These are phyloP conservation scores for Stichopus horrens DNA, from an alignment of 53 echinoderm and acorn worm genomes.

Conservation along the genomic window DNA sequence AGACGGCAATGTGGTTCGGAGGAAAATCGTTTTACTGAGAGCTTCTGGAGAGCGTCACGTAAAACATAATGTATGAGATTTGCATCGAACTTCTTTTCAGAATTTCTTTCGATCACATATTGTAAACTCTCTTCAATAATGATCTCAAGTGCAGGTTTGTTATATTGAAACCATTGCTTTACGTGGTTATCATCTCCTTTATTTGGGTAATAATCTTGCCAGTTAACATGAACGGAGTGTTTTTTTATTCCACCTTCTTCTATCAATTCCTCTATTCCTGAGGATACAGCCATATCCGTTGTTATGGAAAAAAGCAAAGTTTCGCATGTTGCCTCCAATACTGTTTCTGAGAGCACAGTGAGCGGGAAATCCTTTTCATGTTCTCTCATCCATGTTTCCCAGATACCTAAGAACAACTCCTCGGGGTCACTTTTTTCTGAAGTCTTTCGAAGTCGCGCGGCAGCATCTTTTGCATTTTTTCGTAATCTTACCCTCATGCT, in stretches of 20 bases:
- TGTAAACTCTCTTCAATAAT: neutral
- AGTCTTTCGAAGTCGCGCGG: neutral
- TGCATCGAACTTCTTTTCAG: conserved; percentile 3
- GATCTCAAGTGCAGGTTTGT: neutral
- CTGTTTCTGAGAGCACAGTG: conserved; percentile 4
- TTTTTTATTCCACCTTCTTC: conserved; percentile 2
- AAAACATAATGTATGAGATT: conserved; percentile 9
- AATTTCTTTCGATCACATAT: neutral
- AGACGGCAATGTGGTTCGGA: neutral
- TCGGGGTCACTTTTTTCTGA: neutral
- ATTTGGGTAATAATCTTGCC: neutral
- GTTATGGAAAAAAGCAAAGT: neutral
- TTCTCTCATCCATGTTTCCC: neutral
- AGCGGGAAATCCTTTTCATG: neutral
- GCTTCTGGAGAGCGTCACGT: neutral
- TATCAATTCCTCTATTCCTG: neutral
- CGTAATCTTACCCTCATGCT: neutral
- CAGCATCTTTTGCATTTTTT: neutral
- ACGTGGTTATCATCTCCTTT: neutral
- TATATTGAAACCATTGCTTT: neutral
- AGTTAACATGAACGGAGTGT: neutral
- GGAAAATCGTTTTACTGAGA: neutral
- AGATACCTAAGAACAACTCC: neutral
- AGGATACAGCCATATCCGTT: conserved; percentile 8
- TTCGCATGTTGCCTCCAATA: conserved; percentile 24